Evolutionary conservation across 2,888 invertebrate genomes (phyloP), one percentile per base, ranked within the genome.

Genomic region (Melanophora roralis): DNA sequence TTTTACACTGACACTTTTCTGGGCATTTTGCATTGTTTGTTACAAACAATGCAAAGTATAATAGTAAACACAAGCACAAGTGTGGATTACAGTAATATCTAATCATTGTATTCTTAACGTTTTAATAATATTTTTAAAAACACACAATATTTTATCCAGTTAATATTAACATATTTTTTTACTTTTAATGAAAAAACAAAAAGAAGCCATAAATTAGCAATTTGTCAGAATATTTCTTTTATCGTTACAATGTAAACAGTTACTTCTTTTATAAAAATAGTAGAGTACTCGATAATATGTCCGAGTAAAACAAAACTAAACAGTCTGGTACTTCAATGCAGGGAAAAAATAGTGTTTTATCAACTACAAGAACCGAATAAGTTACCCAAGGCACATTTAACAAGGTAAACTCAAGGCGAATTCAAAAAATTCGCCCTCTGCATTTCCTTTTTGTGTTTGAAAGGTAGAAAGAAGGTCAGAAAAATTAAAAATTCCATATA

Each of bases 231-330:
- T 51, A 60, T 34, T 55, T 59, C 64, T 65, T 27, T 27, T 49
- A 69, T 78, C 74, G 78, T 78, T 78, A 78, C 78, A 73, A 64
- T 74, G 78, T 78, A 78, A 78, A 78, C 78, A 78, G 74, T 74
- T 78, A 78, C 69, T 73, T 45, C 45, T 45, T 19, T 9, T 9
- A 19, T 4, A 27, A 38, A 27, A 5, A 36, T 1, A 8, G 0
- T 27, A 12, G 14, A 67, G 16, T 53, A 75, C 7, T 47, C 40
- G 36, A 9, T 36, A 64, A 1, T 38, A 5, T 11, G 40, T 23
- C n/a, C 9, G 36, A 9, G 19, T 51, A 49, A 49, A 27, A 8
- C n/a, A 57, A 11, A 11, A 21, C 21, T 21, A n/a, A 32, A 36
- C 12, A 68, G 19, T 43, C 27, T 68, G 55, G 53, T 16, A 68